Conservation (phyloP, 2,113 vertebrate species). For the Tenrec ecaudatus region DNA sequence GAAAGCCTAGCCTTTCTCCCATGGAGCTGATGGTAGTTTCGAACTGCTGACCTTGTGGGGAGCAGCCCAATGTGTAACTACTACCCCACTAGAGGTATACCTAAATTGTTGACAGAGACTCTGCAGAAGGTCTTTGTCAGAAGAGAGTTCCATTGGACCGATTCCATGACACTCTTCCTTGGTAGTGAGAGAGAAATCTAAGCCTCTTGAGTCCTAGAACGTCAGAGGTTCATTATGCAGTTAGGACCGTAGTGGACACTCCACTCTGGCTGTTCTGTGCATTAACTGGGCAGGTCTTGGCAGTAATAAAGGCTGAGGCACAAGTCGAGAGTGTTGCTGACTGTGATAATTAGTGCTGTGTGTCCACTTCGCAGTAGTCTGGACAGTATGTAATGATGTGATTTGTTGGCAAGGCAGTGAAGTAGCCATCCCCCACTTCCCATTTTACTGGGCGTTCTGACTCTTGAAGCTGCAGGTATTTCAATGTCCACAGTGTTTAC, state of each 20-base stretch:
- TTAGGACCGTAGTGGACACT: too few species aligned
- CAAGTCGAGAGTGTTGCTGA: too few species aligned
- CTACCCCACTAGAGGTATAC: not conserved
- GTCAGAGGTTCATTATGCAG: too few species aligned
- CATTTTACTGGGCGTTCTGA: not conserved
- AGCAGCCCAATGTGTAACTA: too few species aligned
- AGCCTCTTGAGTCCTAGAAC: not conserved
- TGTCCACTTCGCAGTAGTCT: not conserved
- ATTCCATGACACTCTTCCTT: not conserved
- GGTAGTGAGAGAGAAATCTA: not conserved
- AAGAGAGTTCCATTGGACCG: not conserved
- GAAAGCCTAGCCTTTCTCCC: too few species aligned
- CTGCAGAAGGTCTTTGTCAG: not conserved
- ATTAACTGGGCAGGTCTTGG: too few species aligned
- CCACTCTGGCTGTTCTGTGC: too few species aligned
- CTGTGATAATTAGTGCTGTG: too few species aligned
- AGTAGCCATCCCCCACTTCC: not conserved
- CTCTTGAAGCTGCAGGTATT: not conserved
- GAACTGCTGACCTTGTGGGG: too few species aligned
- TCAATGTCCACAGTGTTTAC: not conserved
- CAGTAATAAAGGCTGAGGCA: too few species aligned
- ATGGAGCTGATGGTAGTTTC: too few species aligned
- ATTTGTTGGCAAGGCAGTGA: not conserved
- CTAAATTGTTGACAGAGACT: not conserved
- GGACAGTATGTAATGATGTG: not conserved